Conservation (phyloP, 1,140 invertebrate species). For the Aphidius gifuensis region DNA sequence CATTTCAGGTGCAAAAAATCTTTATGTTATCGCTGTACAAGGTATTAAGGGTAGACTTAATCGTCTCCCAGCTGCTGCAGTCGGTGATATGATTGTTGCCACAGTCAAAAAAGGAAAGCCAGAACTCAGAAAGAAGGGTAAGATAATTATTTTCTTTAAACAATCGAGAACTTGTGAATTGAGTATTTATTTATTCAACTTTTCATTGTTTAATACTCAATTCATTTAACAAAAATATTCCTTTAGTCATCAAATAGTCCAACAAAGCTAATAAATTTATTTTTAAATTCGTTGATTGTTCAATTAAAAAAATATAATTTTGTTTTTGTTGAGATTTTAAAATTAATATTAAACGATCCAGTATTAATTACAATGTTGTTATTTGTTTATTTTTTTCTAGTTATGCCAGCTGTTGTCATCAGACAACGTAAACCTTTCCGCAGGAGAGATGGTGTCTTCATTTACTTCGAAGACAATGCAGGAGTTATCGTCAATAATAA, state of each 20-base stretch:
- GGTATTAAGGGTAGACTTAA: conserved; percentile 97
- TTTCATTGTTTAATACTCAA: background rate
- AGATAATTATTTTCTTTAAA: conserved; percentile 23
- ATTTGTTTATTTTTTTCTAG: conserved; percentile 28
- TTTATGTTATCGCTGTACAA: conserved; percentile 98
- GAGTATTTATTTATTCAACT: background rate
- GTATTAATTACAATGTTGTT: background rate
- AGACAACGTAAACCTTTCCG: conserved; percentile 96
- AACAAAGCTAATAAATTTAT: background rate
- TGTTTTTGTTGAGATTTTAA: too few relatives aligned
- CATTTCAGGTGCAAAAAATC: conserved; percentile 88
- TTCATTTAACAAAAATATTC: too few relatives aligned
- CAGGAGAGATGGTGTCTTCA: conserved; percentile 97
- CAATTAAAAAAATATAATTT: background rate
- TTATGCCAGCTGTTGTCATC: conserved; percentile 98
- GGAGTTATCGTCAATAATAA: conserved; percentile 99
- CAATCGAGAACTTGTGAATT: background rate
- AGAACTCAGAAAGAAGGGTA: conserved; percentile 97
- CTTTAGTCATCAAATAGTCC: too few relatives aligned
- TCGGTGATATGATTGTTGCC: conserved; percentile 98
- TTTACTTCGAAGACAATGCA: conserved; percentile 99
- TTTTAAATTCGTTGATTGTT: too few relatives aligned
- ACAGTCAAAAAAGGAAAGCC: conserved; percentile 99
- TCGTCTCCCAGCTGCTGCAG: conserved; percentile 93
- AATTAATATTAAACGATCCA: too few relatives aligned